Evolutionary conservation across 2,888 invertebrate genomes (phyloP), one percentile per base, ranked within the genome.

Genomic region (Leptinotarsa peninsularis): DNA sequence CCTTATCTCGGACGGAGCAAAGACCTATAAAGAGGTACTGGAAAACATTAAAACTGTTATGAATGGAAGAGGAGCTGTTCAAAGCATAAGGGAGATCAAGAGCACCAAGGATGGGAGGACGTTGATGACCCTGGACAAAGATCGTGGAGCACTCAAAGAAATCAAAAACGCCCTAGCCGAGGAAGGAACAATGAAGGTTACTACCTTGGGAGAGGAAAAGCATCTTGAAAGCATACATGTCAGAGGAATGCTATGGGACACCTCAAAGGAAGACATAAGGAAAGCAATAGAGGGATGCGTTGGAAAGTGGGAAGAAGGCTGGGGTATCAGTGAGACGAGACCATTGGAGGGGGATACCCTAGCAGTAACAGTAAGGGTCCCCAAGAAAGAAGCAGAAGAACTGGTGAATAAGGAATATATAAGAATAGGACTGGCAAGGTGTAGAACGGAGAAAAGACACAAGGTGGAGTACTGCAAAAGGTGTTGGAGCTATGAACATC

Each of bases 71-170:
- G 60, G 58, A 27, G 23, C 13, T 3, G 49, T 56, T 21, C 50
- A 73, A 27, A n/a, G 58, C 4, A 68, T 73, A 4, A 49, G 73
- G 49, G 21, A 21, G 21, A 21, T 21, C 21, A 21, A 21, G 21
- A 21, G 21, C 21, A 21, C 21, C 21, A 21, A 21, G 21, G 23
- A 71, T 52, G 71, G 52, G 2, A 72, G 60, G n/a, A 52, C 67
- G n/a, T 67, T 72, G 17, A 14, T 72, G 7, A 72, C 72, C 58
- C 18, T 72, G 4, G 67, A 67, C 5, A 72, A 58, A 0, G 49
- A 67, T 23, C 13, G 58, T 0, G 67, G 58, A 10, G 67, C 72
- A 7, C 18, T 72, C 56, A 18, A 18, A 0, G 66, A 71, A 27
- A 66, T 71, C 4, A 21, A 66, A 4, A 7, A 17, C 7, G 10